Evolutionary conservation across 2,888 invertebrate species (phyloP).

Genomic region (Stenotaenia linearis): DNA sequence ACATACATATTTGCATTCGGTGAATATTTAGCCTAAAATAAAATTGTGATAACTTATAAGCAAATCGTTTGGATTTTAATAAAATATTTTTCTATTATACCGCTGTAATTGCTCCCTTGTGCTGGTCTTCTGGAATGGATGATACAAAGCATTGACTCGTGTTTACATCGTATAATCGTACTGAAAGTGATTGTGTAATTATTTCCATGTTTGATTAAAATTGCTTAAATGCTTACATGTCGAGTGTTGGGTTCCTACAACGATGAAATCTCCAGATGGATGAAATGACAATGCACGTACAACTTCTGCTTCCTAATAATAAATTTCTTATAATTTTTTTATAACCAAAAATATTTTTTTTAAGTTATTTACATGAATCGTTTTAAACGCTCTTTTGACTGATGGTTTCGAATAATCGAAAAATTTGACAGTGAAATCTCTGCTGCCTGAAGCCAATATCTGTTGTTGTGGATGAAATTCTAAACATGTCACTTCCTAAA

Average conservation of each 20-base stretch:
- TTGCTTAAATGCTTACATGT: conserved; percentile 44
- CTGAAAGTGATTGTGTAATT: conserved; percentile 46
- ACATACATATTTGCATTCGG: conserved; percentile 69
- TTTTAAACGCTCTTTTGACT: conserved; percentile 94
- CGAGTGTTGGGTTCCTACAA: conserved; percentile 89
- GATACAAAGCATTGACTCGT: conserved; percentile 95
- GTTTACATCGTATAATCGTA: conserved; percentile 88
- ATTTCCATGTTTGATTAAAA: neutral
- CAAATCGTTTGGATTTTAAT: too few relatives aligned
- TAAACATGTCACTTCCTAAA: conserved; percentile 81
- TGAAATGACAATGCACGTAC: conserved; percentile 88
- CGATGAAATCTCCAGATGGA: conserved; percentile 87
- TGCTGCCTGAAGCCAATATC: conserved; percentile 87
- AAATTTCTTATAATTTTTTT: neutral
- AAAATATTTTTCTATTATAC: conserved; percentile 38
- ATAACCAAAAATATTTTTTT: neutral
- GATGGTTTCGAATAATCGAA: conserved; percentile 98
- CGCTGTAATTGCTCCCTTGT: conserved; percentile 49
- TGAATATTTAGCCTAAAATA: conserved; percentile 55
- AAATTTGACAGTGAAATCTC: conserved; percentile 88
- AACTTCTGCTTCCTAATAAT: conserved; percentile 74
- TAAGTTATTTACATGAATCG: conserved; percentile 76
- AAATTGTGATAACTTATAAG: conserved; percentile 33
- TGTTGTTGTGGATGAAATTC: conserved; percentile 96
- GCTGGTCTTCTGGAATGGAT: conserved; percentile 64